phyloP scores from a whole-genome alignment of 2,888 invertebrate genomes.

The Spodoptera littoralis region DNA sequence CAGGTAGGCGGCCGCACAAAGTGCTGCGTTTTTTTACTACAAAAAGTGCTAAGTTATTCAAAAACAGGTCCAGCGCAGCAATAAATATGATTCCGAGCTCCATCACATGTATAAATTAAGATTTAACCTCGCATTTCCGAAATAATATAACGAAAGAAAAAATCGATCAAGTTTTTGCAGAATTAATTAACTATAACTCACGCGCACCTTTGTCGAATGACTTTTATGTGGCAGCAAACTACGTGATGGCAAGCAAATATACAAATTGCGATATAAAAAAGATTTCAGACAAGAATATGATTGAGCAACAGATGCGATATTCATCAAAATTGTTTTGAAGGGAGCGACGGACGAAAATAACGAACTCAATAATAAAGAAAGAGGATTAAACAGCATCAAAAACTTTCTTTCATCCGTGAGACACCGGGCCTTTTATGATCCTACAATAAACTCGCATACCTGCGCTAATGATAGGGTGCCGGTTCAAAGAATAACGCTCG shows the following conservation, averaged over 20 bases:
- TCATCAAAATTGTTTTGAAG: constrained; percentile 46
- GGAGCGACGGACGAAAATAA: constrained; percentile 46
- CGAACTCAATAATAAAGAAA: constrained; percentile 55
- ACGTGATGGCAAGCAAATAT: constrained; percentile 32
- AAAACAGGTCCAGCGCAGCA: constrained; percentile 62
- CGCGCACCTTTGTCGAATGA: constrained; percentile 29
- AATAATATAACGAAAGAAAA: constrained; percentile 36
- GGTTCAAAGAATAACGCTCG: constrained; percentile 58
- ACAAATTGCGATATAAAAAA: constrained; percentile 26
- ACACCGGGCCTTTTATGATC: constrained; percentile 65
- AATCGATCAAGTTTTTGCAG: constrained; percentile 41
- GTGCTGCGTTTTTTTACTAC: constrained; percentile 61
- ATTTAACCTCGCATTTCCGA: constrained; percentile 43
- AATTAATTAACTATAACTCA: constrained; percentile 43
- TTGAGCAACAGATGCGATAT: constrained; percentile 47
- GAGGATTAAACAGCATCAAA: constrained; percentile 66
- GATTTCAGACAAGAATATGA: constrained; percentile 33
- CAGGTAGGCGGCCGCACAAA: constrained; percentile 78
- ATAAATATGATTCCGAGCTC: constrained; percentile 64
- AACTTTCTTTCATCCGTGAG: constrained; percentile 72
- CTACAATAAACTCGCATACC: constrained; percentile 71
- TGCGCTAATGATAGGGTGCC: constrained; percentile 83
- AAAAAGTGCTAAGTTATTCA: constrained; percentile 79
- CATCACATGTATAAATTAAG: constrained; percentile 59
- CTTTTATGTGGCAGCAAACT: constrained; percentile 39